Conservation (phyloP, 1,140 invertebrate species). For the Sarcophaga bullata region DNA sequence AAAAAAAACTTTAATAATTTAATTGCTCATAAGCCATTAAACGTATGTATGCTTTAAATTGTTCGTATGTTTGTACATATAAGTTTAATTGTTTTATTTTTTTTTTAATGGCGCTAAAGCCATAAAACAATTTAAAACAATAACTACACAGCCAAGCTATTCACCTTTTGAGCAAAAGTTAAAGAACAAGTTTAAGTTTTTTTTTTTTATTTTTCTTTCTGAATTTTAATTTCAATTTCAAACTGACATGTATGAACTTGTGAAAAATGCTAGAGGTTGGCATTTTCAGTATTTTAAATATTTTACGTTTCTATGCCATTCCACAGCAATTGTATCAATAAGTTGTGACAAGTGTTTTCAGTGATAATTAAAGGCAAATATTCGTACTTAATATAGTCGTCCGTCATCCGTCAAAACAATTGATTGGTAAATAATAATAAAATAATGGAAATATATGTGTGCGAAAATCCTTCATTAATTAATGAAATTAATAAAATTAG, state of each 20-base stretch:
- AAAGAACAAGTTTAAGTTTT: background rate
- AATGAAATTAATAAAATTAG: too few species aligned
- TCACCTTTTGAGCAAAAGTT: background rate
- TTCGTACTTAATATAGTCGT: background rate
- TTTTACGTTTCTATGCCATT: background rate
- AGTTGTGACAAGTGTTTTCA: constrained; percentile 9
- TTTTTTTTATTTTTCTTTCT: too few species aligned
- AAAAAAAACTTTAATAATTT: too few species aligned
- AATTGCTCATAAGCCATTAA: too few species aligned
- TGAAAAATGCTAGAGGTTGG: too few species aligned
- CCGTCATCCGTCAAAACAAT: background rate
- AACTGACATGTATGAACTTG: background rate
- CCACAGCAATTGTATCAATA: background rate
- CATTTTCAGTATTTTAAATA: too few species aligned
- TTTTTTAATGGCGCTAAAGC: background rate
- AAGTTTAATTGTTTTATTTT: background rate
- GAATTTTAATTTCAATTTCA: background rate
- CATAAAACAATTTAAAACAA: background rate
- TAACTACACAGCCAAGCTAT: background rate
- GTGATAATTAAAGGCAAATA: background rate
- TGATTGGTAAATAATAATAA: background rate
- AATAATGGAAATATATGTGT: too few species aligned
- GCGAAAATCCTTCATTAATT: too few species aligned
- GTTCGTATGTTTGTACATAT: too few species aligned
- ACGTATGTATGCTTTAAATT: background rate